phyloP scores from a whole-genome alignment of 1,140 invertebrate genomes.

The Scaptomyza pallida region DNA sequence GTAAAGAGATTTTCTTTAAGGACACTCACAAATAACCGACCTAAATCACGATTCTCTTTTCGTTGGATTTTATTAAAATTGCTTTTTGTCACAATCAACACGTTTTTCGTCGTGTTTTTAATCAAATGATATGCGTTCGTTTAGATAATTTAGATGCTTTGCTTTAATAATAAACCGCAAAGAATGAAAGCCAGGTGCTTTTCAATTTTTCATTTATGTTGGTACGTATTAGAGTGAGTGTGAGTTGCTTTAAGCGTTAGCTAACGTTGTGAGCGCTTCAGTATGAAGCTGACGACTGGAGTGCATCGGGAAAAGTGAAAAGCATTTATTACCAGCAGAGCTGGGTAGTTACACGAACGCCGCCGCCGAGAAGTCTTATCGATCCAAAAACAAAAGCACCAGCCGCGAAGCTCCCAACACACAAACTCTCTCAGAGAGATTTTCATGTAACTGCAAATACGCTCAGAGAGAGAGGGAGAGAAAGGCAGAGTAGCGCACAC shows the following conservation, averaged over 20 bases:
- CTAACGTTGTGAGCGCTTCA: conserved; percentile 74
- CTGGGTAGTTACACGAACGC: conserved; percentile 30
- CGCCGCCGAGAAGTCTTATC: conserved; percentile 65
- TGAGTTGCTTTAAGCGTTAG: conserved; percentile 22
- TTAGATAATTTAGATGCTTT: conserved; percentile 27
- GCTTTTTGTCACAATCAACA: conserved; percentile 1
- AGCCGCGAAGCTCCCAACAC: conserved; percentile 20
- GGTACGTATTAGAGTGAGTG: conserved; percentile 12
- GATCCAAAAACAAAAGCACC: conserved; percentile 64
- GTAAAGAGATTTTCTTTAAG: background rate
- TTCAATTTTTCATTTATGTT: conserved; percentile 35
- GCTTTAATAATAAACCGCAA: conserved; percentile 25
- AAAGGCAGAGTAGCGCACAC: conserved; percentile 12
- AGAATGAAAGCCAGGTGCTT: conserved; percentile 42
- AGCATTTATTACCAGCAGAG: conserved; percentile 78
- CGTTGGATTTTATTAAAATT: conserved; percentile 2
- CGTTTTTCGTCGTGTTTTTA: background rate
- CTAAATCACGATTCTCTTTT: conserved; percentile 6
- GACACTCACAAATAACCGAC: conserved; percentile 45
- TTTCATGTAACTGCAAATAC: conserved; percentile 23
- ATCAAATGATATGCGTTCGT: conserved; percentile 15
- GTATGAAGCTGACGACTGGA: conserved; percentile 81
- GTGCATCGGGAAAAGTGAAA: conserved; percentile 83
- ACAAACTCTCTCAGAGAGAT: conserved; percentile 64
- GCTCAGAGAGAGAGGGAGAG: conserved; percentile 19